Conservation (phyloP, 2,888 invertebrate genomes). For the Lycocerus yunnanus region DNA sequence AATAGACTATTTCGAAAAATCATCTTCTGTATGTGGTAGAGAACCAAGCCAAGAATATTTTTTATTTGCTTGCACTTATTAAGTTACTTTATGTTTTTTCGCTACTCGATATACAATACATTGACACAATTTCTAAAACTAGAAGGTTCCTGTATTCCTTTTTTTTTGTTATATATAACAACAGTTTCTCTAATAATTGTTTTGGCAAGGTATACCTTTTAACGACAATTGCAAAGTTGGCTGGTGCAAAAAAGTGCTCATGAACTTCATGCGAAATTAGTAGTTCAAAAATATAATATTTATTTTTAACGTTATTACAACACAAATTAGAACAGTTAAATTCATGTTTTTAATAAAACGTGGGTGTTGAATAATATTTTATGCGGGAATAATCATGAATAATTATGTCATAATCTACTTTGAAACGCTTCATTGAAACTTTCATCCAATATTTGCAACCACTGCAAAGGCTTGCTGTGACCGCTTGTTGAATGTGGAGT, state of each 20-base stretch:
- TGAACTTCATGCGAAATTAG: not conserved
- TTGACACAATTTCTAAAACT: not conserved
- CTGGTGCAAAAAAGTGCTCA: not conserved
- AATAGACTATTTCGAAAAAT: no score
- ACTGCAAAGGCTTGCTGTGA: not conserved
- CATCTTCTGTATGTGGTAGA: no score
- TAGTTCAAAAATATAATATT: not conserved
- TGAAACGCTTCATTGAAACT: not conserved
- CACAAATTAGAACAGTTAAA: not conserved
- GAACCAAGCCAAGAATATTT: no score
- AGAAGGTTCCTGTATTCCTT: not conserved
- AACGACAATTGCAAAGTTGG: not conserved
- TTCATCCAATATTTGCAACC: not conserved
- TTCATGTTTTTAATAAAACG: not conserved
- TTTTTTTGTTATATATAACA: not conserved
- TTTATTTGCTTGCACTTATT: not conserved
- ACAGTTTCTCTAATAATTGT: not conserved
- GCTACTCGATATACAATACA: no score
- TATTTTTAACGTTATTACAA: not conserved
- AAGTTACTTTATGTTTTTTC: not conserved
- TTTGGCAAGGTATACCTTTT: not conserved
- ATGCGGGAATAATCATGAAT: not conserved
- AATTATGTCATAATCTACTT: not conserved
- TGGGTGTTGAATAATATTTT: not conserved
- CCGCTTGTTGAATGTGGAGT: not conserved